These are phyloP conservation scores for Tringa solitaria DNA, from an alignment of 2,113 vertebrate species.

Conservation along the genomic window DNA sequence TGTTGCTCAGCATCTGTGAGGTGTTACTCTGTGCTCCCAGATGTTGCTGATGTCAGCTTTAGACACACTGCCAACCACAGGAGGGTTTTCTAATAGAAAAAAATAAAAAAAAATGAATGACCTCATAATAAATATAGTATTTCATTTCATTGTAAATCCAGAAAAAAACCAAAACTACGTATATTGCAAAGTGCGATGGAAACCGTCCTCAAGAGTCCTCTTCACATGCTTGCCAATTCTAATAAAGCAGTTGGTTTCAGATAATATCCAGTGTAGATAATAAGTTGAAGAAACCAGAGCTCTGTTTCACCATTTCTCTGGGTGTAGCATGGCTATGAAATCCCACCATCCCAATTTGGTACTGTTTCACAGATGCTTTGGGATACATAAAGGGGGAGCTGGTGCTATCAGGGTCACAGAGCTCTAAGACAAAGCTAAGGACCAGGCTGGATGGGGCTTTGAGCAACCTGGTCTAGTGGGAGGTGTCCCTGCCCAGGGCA, in stretches of 20 bases:
- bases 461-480: no score
- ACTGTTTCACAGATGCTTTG: background rate
- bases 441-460: background rate
- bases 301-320: background rate
- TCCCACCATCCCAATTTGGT: background rate
- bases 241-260: slow-evolving; percentile 12
- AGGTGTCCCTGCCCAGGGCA: no score
- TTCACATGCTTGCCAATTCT: slow-evolving; percentile 7
- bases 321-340: background rate
- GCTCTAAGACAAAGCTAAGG: background rate
- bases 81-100: background rate
- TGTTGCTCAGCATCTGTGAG: slow-evolving; percentile 13
- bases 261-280: background rate
- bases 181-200: background rate
- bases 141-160: background rate
- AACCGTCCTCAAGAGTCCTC: background rate
- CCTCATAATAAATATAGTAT: background rate
- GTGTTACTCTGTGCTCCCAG: background rate
- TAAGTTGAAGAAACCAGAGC: background rate
- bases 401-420: background rate
- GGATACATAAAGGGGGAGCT: background rate
- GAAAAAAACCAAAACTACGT: background rate
- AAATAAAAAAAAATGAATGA: background rate
- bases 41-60: slow-evolving; percentile 28
- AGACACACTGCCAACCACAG: background rate